Percentiles rank a stretch among this genome's conserved stretches.
phyloP scores from a whole-genome alignment of 2,888 invertebrate species.

The Machimus rusticus region DNA sequence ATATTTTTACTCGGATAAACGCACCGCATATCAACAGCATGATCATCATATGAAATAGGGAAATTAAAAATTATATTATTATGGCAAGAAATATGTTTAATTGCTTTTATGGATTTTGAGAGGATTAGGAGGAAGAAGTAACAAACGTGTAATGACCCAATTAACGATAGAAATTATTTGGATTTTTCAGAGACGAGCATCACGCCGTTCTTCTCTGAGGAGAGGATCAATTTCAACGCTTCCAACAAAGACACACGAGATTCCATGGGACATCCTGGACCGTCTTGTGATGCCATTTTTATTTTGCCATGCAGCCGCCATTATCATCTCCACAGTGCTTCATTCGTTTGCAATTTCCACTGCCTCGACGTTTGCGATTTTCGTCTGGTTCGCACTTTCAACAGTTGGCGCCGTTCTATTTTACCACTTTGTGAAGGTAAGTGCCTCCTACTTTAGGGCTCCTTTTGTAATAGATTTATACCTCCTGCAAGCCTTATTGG shows the following conservation, averaged over 20 bases:
- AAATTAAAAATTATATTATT: no score
- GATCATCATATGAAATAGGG: no score
- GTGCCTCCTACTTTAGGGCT: constrained; percentile 50
- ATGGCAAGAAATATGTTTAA: no score
- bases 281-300: constrained; percentile 78
- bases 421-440: constrained; percentile 85
- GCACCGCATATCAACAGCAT: no score
- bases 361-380: constrained; percentile 79
- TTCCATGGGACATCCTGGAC: constrained; percentile 75
- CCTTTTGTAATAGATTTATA: not conserved
- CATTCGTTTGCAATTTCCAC: constrained; percentile 77
- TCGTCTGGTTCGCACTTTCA: constrained; percentile 78
- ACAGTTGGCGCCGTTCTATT: constrained; percentile 79
- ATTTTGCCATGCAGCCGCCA: constrained; percentile 81
- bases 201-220: constrained; percentile 67
- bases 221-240: constrained; percentile 68
- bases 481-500: not conserved
- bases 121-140: no score
- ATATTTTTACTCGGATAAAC: no score
- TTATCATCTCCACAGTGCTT: constrained; percentile 75
- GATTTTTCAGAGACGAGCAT: constrained; percentile 58
- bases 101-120: no score
- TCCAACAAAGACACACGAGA: constrained; percentile 69
- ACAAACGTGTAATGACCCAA: not conserved
- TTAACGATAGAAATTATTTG: not conserved